These are phyloP conservation scores for Anisognathus igniventris DNA, from an alignment of 2,797 vertebrate genomes.

Conservation along the genomic window DNA sequence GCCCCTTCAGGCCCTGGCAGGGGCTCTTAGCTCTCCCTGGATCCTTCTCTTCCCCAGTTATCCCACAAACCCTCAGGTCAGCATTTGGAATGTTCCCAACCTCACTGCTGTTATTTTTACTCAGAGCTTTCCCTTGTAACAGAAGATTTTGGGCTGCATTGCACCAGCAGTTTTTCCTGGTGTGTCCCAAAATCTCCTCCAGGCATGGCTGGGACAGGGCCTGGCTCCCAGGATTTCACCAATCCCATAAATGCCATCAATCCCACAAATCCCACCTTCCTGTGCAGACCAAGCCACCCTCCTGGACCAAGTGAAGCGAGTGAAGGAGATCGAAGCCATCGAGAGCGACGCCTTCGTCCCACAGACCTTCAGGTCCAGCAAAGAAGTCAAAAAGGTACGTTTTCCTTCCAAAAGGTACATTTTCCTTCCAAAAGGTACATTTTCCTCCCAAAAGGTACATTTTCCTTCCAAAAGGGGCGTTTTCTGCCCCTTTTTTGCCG, in stretches of 20 bases:
- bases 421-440: too few species aligned
- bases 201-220: not conserved
- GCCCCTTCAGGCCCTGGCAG: not conserved
- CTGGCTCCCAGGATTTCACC: not conserved
- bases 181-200: not conserved
- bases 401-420: too few species aligned
- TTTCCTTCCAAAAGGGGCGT: not conserved
- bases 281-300: conserved; percentile 88
- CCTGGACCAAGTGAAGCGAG: conserved; percentile 91
- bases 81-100: not conserved
- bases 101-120: not conserved
- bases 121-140: not conserved
- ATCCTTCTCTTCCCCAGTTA: rapidly evolving
- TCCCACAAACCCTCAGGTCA: not conserved
- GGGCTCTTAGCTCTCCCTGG: not conserved
- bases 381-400: conserved; percentile 74
- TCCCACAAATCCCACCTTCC: not conserved
- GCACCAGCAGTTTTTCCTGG: not conserved
- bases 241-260: not conserved
- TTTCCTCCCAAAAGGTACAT: not conserved
- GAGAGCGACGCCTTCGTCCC: conserved; percentile 96
- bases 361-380: conserved; percentile 93
- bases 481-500: not conserved
- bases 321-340: conserved; percentile 96
- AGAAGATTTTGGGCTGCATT: not conserved